Evolutionary conservation across 2,797 vertebrate species (phyloP), one percentile per base, ranked within the genome.

Genomic region (Mionectes olivaceus): DNA sequence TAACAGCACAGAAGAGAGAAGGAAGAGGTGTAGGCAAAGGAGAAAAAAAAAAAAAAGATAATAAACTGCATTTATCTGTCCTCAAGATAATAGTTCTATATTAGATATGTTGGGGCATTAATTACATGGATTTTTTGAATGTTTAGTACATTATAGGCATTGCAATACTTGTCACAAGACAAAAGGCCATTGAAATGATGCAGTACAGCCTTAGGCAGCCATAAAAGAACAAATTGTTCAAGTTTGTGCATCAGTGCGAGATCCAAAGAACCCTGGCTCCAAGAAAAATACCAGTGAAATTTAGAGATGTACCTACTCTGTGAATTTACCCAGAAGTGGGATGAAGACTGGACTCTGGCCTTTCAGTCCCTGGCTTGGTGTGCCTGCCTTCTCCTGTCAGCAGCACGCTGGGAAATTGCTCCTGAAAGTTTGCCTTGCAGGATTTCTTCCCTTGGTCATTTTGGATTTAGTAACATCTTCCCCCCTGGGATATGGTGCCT

Each of bases 181-280:
- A 96, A 96, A 95, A 95, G 90, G 82, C 95, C 96, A 92, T 96
- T 97, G 90, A 96, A 93, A 96, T 89, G 87, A 96, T 97, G 95
- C 96, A 88, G 87, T 67, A 87, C 85, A 93, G 95, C 95, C 93
- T 94, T 87, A 83, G 91, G 95, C 87, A 93, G 75, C 80, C 84
- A 95, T 89, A 94, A 96, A 93, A 95, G 86, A 82, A 93, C 94
- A 93, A 94, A 92, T 95, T 92, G 81, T 95, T 91, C 93, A 96
- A 94, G 33, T 96, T 93, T 95, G 87, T 95, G 80, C 77, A 91
- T 95, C 86, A 80, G 55, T 28, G 59, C 0, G 19, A 94, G 88
- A 96, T 94, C 76, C 93, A 87, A 76, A 94, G 88, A 89, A 81
- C 70, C 56, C 52, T 63, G 84, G 77, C 93, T 94, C 83, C 78